Evolutionary conservation across 2,888 invertebrate genomes (phyloP).

Genomic region (Agriopis aurantiaria): DNA sequence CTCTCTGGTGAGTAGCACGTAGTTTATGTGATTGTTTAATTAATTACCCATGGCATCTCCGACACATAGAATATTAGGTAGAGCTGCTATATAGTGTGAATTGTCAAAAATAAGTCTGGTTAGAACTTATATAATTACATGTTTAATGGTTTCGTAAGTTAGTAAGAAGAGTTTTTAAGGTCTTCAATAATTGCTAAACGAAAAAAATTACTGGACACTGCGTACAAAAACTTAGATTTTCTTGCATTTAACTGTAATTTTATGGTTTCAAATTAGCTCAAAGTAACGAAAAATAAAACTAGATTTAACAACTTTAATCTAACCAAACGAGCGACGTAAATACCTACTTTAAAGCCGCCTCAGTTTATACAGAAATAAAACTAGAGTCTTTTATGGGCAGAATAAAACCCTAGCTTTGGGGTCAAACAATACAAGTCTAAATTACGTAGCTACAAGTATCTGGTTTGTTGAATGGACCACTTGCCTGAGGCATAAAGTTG

Average conservation of each 20-base stretch:
- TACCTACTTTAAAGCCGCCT: conserved; percentile 13
- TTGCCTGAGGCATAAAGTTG: neutral
- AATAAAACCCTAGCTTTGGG: conserved; percentile 22
- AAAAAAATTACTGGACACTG: too few species aligned
- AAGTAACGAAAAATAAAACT: conserved; percentile 1
- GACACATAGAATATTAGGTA: too few species aligned
- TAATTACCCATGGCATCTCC: neutral
- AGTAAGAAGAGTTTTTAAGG: too few species aligned
- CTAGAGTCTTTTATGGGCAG: conserved; percentile 18
- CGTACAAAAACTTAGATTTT: neutral
- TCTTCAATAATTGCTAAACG: too few species aligned
- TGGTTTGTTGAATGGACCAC: neutral
- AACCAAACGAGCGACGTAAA: neutral
- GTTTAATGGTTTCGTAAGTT: too few species aligned
- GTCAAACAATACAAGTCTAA: conserved; percentile 17
- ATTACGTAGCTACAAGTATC: neutral
- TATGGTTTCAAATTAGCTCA: neutral
- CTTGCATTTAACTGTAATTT: neutral
- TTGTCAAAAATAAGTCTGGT: too few species aligned
- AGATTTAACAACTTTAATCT: conserved; percentile 21
- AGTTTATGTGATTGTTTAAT: conserved; percentile 5
- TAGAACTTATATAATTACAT: too few species aligned
- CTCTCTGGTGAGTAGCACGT: too few species aligned
- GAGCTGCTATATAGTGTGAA: too few species aligned
- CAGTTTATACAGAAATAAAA: conserved; percentile 19